phyloP scores from a whole-genome alignment of 2,113 vertebrate genomes.

The Martes martes region DNA sequence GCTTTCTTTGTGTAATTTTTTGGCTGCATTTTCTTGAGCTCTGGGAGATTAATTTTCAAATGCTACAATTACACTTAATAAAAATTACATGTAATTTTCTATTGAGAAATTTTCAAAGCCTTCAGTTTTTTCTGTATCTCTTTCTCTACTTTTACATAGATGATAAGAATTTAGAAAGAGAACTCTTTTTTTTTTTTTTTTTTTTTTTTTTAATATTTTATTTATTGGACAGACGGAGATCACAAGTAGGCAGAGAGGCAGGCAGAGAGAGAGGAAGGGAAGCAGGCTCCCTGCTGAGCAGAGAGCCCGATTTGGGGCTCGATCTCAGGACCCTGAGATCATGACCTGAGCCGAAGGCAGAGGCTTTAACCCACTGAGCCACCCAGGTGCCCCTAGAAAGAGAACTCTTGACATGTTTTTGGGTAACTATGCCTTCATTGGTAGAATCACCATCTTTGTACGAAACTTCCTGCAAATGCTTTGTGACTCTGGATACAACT shows the following conservation, averaged over 20 bases:
- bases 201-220: too few species aligned
- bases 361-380: too few species aligned
- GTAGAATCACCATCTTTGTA: neutral
- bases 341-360: too few species aligned
- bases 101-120: neutral
- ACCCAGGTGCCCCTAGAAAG: too few species aligned
- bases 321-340: too few species aligned
- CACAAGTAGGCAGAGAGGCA: too few species aligned
- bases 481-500: neutral
- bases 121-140: neutral
- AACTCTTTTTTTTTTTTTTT: too few species aligned
- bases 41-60: neutral
- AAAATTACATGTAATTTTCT: neutral
- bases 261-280: too few species aligned
- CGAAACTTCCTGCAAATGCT: neutral
- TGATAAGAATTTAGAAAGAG: neutral
- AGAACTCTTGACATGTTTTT: neutral
- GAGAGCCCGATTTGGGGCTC: too few species aligned
- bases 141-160: neutral
- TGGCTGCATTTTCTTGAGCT: neutral
- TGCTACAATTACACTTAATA: neutral
- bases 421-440: neutral
- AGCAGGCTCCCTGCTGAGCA: too few species aligned
- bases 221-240: too few species aligned
- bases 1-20: neutral